Evolutionary conservation across 2,797 vertebrate genomes (phyloP).

Genomic region (Pristis pectinata): DNA sequence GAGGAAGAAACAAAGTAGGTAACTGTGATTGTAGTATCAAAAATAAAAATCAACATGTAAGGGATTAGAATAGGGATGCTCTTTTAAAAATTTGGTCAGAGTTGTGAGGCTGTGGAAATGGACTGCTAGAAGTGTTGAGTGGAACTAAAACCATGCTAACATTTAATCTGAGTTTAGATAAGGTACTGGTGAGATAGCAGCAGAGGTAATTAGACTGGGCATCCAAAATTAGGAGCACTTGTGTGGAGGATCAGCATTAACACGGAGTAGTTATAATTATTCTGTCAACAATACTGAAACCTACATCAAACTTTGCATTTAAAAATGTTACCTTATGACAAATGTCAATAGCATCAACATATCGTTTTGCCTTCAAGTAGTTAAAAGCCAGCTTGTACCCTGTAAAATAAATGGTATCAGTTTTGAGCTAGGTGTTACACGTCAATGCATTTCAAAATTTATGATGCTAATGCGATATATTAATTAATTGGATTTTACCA

Average conservation of each 20-base stretch:
- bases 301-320: neutral
- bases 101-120: neutral
- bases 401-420: slow-evolving; percentile 51
- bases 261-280: neutral
- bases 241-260: neutral
- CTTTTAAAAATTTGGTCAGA: neutral
- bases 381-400: slow-evolving; percentile 98
- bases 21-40: neutral
- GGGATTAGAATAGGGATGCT: neutral
- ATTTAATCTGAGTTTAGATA: neutral
- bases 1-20: neutral
- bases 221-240: neutral
- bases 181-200: neutral
- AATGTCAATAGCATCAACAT: slow-evolving; percentile 85
- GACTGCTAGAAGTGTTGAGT: neutral
- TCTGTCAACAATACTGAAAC: neutral
- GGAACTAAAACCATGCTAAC: neutral
- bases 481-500: slow-evolving; percentile 58
- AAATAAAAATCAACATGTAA: neutral
- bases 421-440: neutral
- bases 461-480: neutral
- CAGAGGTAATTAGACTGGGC: neutral
- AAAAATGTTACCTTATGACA: slow-evolving; percentile 82
- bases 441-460: neutral
- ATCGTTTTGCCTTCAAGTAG: slow-evolving; percentile 91